Evolutionary conservation across 2,797 vertebrate genomes (phyloP).

Genomic region (Spondyliosoma cantharus): DNA sequence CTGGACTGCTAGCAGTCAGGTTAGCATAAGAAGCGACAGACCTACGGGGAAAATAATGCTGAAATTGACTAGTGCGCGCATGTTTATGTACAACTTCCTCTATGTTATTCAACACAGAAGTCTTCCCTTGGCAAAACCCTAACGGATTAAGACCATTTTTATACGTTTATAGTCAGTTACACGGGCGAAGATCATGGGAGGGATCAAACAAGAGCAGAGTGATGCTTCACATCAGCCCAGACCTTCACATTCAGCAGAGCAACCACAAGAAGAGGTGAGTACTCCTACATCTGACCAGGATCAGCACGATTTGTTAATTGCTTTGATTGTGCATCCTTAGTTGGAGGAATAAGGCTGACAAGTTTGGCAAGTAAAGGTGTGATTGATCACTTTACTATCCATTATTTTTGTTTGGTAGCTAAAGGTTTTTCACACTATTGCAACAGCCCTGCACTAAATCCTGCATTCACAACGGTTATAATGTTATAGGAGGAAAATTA

Average conservation of each 20-base stretch:
- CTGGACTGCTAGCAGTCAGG: conserved; percentile 58
- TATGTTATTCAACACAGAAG: neutral
- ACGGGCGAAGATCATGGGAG: conserved; percentile 82
- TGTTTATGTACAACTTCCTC: neutral
- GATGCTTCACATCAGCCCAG: conserved; percentile 82
- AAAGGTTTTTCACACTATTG: neutral
- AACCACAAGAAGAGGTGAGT: conserved; percentile 89
- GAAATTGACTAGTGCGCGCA: neutral
- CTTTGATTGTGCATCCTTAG: neutral
- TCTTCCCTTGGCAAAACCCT: neutral
- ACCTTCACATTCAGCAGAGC: conserved; percentile 75
- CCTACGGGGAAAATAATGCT: neutral
- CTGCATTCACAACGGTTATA: neutral
- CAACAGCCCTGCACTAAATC: neutral
- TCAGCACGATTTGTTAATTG: neutral
- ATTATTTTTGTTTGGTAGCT: neutral
- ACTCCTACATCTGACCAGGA: neutral
- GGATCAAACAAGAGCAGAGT: conserved; percentile 93
- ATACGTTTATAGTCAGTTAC: neutral
- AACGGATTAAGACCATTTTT: neutral
- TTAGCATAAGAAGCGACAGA: conserved; percentile 52
- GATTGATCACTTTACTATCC: neutral
- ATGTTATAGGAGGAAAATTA: neutral
- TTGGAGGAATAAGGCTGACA: neutral
- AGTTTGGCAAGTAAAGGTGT: neutral